Evolutionary conservation across 2,888 invertebrate species (phyloP), one percentile per base, ranked within the genome.

Genomic region (Slavum lentiscoides): DNA sequence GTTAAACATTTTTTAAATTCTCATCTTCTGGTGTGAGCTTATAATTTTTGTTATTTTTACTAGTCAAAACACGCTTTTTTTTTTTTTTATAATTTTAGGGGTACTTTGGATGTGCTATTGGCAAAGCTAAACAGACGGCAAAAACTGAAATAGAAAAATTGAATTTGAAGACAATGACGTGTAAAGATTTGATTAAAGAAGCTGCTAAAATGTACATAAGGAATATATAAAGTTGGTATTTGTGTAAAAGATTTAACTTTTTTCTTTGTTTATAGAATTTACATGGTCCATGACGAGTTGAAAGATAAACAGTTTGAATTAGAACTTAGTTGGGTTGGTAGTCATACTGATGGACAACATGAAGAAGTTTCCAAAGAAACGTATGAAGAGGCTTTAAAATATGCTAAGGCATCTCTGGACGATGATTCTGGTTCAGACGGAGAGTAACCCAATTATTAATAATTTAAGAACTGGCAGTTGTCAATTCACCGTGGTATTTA

Each of bases 71-170:
- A 17, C 8, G 39, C n/a, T n/a, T n/a, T n/a, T n/a, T n/a, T n/a
- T n/a, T 30, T 30, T 74, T 23, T 74, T 62, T 70, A 66, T 82
- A 82, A 87, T 89, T 85, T 81, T 87, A 95, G 93, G 96, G 98
- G 23, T 99, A 97, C 87, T 93, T 91, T 86, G 98, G 98, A 15
- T 98, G 98, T 89, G 97, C 98, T 13, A 93, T 97, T 84, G 99
- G 99, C 80, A 99, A 99, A 88, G 98, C 98, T 2, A 97, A 97
- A 86, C 99, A 99, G 87, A 94, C 97, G 67, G 98, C 98, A 1
- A 98, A 99, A 89, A 99, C 99, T 69, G 99, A 99, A 90, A 97
- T 99, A 86, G 99, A 99, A 87, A 99, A 99, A 87, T 88, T 98
- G 73, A 97, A 96, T 86, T 89, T 96, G 83, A 90, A 91, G 30